Percentiles rank a stretch among this genome's conserved stretches.
Evolutionary conservation across 2,797 vertebrate species (phyloP).

Genomic region (Antennarius maculatus): DNA sequence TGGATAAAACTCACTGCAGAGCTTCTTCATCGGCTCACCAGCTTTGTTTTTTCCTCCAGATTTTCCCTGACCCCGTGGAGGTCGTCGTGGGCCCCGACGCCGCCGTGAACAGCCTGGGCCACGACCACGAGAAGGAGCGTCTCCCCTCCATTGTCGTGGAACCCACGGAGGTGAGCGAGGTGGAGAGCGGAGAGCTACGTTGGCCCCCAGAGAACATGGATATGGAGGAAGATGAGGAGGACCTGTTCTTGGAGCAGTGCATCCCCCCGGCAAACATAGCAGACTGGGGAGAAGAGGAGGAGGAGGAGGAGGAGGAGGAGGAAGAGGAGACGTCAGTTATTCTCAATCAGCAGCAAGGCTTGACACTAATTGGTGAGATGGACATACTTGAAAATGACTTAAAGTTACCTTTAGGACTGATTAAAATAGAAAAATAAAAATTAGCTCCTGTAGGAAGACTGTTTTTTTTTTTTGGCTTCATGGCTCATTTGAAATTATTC

Average conservation of each 20-base stretch:
- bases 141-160: constrained; percentile 87
- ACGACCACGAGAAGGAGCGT: constrained; percentile 73
- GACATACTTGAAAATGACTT: background rate
- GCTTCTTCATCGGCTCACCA: background rate
- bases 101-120: constrained; percentile 53
- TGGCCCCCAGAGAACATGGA: constrained; percentile 84
- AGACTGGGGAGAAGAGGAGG: constrained; percentile 81
- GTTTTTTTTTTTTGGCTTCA: background rate
- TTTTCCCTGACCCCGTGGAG: constrained; percentile 83
- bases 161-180: constrained; percentile 83
- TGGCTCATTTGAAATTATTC: background rate
- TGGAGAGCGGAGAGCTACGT: constrained; percentile 87
- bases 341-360: constrained; percentile 70
- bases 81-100: constrained; percentile 61
- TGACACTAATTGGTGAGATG: constrained; percentile 78
- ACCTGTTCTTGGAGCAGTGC: constrained; percentile 84
- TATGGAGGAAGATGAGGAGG: constrained; percentile 80
- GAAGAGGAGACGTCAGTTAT: constrained; percentile 70
- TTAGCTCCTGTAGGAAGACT: background rate
- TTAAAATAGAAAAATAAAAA: background rate
- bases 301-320: constrained; percentile 70
- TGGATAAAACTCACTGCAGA: too few species aligned
- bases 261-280: constrained; percentile 83
- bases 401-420: background rate
- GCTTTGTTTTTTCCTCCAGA: constrained; percentile 58